Base-by-base conservation (phyloP, 2,797 vertebrate genomes). In the Austrolebias charrua region DNA sequence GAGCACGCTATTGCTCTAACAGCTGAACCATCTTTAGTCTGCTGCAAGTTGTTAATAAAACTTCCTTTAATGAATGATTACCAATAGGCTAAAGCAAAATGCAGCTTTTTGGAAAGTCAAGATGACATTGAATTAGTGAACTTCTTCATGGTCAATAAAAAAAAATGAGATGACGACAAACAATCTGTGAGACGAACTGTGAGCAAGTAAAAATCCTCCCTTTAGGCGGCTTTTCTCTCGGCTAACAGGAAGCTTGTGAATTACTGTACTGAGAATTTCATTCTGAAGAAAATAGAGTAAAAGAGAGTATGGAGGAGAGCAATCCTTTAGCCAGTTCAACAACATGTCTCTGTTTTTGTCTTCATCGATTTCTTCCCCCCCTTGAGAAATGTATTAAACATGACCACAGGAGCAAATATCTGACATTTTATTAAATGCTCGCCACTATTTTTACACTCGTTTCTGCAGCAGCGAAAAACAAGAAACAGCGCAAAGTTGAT, bases 231-330 rank as follows among this genome's bases (percentile, higher is more conserved):
- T 76, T 71, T 67, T 57, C 43, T 59, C 54, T 64, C 60, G 66
- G 29, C 70, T 52, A 63, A 81, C 66, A 63, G 46, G 69, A 79
- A 74, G 65, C 83, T 76, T 78, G 75, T 85, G 75, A 87, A 85
- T 73, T 60, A 66, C n/a, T n/a, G n/a, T n/a, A n/a, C 54, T 51
- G 40, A 50, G 59, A 73, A 75, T 85, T 79, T 46, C 68, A 82
- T 81, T 85, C 78, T 71, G 84, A 61, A 81, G 78, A 51, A 68
- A 58, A 58, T 19, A 59, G 31, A 48, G 74, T 54, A 72, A 81
- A 81, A 86, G 78, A n/a, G n/a, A 69, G 65, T 85, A 84, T 35
- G 49, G 69, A 69, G 50, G 72, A 83, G 57, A 62, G 44, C 46
- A 50, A 48, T 75, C 60, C 60, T 80, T 84, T 74, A 79, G 60